Conservation (phyloP, 2,797 vertebrate genomes). For the Hydrophis major region DNA sequence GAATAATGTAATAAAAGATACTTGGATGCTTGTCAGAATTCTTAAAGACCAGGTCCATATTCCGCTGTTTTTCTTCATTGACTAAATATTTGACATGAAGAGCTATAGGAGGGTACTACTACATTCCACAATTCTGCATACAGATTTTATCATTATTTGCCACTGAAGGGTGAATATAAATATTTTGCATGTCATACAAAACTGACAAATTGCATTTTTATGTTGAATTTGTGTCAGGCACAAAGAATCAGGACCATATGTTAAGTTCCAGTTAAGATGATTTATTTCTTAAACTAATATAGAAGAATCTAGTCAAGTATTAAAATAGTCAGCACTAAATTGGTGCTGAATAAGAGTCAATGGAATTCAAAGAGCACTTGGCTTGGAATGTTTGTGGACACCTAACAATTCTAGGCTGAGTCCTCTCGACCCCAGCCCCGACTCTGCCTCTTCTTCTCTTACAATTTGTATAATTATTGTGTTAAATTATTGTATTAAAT, state of each 20-base stretch:
- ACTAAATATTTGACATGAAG: background rate
- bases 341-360: background rate
- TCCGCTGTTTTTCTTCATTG: background rate
- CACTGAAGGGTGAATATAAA: background rate
- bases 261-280: background rate
- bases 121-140: background rate
- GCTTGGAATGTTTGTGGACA: background rate
- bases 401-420: background rate
- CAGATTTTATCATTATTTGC: background rate
- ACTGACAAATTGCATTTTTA: background rate
- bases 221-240: background rate
- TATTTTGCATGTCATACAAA: background rate
- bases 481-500: background rate
- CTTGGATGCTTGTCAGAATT: no score
- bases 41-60: background rate
- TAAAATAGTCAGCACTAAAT: background rate
- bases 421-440: background rate
- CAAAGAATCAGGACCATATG: background rate
- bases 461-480: background rate
- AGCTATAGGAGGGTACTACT: background rate
- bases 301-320: background rate
- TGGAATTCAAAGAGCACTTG: background rate
- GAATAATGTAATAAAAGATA: background rate
- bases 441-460: background rate
- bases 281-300: background rate